These are phyloP conservation scores for Sorex maritimensis DNA, from an alignment of 2,797 vertebrate genomes.

Conservation along the genomic window DNA sequence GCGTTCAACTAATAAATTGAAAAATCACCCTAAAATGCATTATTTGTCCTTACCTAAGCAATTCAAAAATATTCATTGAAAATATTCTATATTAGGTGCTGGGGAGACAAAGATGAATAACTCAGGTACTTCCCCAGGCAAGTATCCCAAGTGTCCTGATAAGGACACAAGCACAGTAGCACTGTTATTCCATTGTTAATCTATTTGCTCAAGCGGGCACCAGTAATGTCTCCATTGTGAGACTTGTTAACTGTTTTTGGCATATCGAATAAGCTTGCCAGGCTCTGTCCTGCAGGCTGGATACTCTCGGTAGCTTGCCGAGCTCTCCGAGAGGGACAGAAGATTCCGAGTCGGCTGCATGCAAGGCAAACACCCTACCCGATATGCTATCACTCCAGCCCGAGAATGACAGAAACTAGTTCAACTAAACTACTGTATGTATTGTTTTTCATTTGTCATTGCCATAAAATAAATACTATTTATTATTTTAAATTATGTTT, in stretches of 20 bases:
- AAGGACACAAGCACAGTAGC: neutral
- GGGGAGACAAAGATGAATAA: constrained; percentile 18
- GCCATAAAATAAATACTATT: neutral
- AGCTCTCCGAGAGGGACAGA: no score
- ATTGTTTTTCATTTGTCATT: neutral
- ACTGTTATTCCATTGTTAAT: no score
- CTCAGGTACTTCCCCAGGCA: neutral
- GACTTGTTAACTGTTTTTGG: no score
- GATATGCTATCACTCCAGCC: no score
- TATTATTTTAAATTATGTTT: constrained; percentile 18
- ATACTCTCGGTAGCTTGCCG: no score
- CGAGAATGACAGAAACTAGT: neutral
- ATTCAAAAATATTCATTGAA: constrained; percentile 1
- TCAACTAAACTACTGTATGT: neutral
- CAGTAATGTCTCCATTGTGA: no score
- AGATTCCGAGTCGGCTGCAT: no score
- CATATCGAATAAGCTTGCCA: no score
- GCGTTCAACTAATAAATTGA: neutral
- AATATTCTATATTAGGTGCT: constrained; percentile 19
- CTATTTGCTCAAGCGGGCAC: no score
- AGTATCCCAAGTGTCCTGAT: neutral
- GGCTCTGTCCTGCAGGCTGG: no score
- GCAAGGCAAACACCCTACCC: no score
- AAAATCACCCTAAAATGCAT: neutral
- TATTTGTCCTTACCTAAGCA: neutral